phyloP scores from a whole-genome alignment of 1,140 invertebrate genomes.

The Drosophila littoralis region DNA sequence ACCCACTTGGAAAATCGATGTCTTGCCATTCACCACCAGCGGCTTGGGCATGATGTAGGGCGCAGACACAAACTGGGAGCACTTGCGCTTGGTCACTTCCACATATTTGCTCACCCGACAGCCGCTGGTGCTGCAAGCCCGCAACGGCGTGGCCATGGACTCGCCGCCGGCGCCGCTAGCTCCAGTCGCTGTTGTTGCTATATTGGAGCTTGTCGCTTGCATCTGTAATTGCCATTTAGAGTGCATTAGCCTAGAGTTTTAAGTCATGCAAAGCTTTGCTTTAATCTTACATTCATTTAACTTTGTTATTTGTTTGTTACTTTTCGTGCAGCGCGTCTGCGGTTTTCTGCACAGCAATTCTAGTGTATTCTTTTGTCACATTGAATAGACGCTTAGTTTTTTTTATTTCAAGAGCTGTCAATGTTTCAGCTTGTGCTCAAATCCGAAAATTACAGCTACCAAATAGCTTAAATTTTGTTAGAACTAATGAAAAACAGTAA shows the following conservation, averaged over 20 bases:
- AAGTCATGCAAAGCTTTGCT: not conserved
- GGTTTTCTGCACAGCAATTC: conserved; percentile 9
- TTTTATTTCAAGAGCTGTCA: conserved; percentile 1
- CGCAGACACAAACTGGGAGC: conserved; percentile 55
- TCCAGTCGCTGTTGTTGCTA: not conserved
- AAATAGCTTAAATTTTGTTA: not conserved
- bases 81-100: conserved; percentile 68
- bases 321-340: conserved; percentile 14
- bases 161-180: conserved; percentile 1
- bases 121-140: conserved; percentile 50
- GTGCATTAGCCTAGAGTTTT: not conserved
- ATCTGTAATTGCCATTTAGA: conserved; percentile 7
- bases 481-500: not conserved
- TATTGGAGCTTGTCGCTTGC: not conserved
- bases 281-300: not conserved
- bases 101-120: conserved; percentile 59
- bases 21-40: conserved; percentile 60
- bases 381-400: not conserved
- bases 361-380: conserved; percentile 20
- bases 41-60: conserved; percentile 67
- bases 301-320: not conserved
- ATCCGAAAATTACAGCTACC: not conserved
- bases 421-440: no score
- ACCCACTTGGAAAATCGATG: conserved; percentile 66
- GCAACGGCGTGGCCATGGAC: conserved; percentile 19